Conservation (phyloP, 2,888 invertebrate genomes). For the Pyrgus malvae region DNA sequence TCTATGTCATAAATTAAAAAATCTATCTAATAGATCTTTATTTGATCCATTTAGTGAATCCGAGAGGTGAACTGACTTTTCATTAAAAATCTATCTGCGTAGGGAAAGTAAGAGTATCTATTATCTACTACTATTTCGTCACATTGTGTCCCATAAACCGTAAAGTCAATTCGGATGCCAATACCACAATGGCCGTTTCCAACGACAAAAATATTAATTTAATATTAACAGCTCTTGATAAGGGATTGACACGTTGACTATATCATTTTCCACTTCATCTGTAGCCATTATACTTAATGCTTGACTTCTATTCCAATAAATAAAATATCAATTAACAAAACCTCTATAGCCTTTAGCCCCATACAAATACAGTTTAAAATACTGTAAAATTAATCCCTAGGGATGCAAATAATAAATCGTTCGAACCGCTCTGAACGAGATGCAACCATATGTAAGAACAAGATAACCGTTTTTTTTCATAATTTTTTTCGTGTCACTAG, state of each 20-base stretch:
- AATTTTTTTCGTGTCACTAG: slow-evolving; percentile 52
- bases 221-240: slow-evolving; percentile 72
- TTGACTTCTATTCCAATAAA: slow-evolving; percentile 38
- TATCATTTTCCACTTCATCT: slow-evolving; percentile 79
- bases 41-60: too few relatives aligned
- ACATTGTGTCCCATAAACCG: neutral
- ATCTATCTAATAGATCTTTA: too few relatives aligned
- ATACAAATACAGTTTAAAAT: slow-evolving; percentile 37
- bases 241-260: slow-evolving; percentile 72
- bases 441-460: slow-evolving; percentile 46
- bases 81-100: too few relatives aligned
- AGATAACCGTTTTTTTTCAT: slow-evolving; percentile 45
- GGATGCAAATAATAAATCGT: slow-evolving; percentile 15
- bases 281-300: slow-evolving; percentile 60
- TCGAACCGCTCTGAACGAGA: too few relatives aligned
- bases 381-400: slow-evolving; percentile 16
- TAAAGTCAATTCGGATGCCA: slow-evolving; percentile 48
- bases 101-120: too few relatives aligned
- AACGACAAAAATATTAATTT: slow-evolving; percentile 69
- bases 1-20: too few relatives aligned
- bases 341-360: neutral
- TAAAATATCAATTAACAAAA: slow-evolving; percentile 10
- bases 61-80: too few relatives aligned
- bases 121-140: too few relatives aligned
- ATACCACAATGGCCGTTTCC: slow-evolving; percentile 32